A percentile compares a stretch with the other conserved stretches of the same genome.
These are phyloP conservation scores for Nasonia giraulti DNA, from an alignment of 1,140 invertebrate genomes.

Conservation along the genomic window DNA sequence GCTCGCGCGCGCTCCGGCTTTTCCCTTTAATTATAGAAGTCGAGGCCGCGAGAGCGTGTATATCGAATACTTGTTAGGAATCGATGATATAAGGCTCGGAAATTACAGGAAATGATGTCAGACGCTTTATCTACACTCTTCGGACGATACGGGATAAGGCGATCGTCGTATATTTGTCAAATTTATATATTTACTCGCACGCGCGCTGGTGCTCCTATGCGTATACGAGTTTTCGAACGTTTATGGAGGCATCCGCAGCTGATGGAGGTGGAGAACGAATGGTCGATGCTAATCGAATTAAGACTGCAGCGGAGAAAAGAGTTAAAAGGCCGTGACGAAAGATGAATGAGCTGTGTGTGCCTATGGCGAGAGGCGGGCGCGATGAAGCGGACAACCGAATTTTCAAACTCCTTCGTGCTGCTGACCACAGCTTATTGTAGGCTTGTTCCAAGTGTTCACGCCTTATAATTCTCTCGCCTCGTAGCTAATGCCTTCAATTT, in stretches of 20 bases:
- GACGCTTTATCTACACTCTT: background rate
- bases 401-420: slow-evolving; percentile 8
- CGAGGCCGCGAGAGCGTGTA: background rate
- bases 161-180: background rate
- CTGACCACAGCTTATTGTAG: background rate
- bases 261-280: background rate
- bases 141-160: background rate
- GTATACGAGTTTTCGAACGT: background rate
- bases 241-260: too few relatives aligned
- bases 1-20: background rate
- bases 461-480: background rate
- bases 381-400: slow-evolving; percentile 26
- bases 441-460: background rate
- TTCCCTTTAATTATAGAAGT: slow-evolving; percentile 33
- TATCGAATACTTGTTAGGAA: slow-evolving; percentile 23
- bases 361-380: too few relatives aligned
- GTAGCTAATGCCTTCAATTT: background rate
- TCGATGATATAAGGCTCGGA: slow-evolving; percentile 10
- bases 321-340: slow-evolving; percentile 1
- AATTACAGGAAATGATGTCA: slow-evolving; percentile 29
- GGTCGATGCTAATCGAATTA: slow-evolving; percentile 27
- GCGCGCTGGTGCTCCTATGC: background rate
- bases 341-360: background rate
- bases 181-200: background rate
- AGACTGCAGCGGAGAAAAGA: background rate